These are phyloP conservation scores for Oscheius sp. DNA, from an alignment of 1,140 invertebrate genomes.

Conservation along the genomic window DNA sequence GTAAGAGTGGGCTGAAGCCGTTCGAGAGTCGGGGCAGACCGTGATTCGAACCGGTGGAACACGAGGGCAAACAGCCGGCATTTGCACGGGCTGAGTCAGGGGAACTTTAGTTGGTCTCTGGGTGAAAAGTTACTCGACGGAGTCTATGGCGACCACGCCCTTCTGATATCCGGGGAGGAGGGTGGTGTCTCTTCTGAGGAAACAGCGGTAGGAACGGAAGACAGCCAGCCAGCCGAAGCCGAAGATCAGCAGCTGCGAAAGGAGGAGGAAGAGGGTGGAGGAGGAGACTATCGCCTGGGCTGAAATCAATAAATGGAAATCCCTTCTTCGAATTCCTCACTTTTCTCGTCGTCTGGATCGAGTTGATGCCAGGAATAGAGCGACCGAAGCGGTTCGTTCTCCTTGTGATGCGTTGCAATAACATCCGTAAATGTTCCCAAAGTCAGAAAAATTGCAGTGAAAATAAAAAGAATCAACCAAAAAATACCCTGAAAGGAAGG, in stretches of 20 bases:
- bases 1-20: too few species aligned
- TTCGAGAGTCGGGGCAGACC: too few species aligned
- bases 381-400: neutral
- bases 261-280: neutral
- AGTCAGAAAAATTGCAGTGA: neutral
- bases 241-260: neutral
- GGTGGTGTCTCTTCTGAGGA: neutral
- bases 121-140: neutral
- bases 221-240: neutral
- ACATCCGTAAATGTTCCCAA: neutral
- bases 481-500: neutral
- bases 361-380: neutral
- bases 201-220: neutral
- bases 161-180: neutral
- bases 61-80: too few species aligned
- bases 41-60: too few species aligned
- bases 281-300: neutral
- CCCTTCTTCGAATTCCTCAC: too few species aligned
- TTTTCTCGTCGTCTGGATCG: neutral
- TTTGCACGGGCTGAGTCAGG: too few species aligned
- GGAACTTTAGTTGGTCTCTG: too few species aligned
- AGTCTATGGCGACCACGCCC: neutral
- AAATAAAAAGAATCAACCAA: neutral
- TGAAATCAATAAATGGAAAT: neutral
- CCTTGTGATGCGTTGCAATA: neutral